Base-by-base conservation (phyloP, 2,113 vertebrate species). In the Thalassoma bifasciatum region DNA sequence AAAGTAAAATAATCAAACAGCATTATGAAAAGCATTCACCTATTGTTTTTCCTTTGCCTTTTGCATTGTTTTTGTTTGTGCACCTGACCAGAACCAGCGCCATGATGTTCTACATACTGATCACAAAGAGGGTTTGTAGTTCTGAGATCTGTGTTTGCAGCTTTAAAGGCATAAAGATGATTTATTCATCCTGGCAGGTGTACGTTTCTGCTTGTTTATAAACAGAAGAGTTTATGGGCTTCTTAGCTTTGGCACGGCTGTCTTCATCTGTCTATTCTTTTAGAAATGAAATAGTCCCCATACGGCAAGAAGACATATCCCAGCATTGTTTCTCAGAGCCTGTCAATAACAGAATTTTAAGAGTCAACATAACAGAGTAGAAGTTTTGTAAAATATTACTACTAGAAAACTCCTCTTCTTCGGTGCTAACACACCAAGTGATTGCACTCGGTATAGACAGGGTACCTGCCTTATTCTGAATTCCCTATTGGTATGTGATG, bases 181-280 rank as follows among this genome's bases (percentile, higher is more conserved):
- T 87, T 76, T 85, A 85, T 91, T 46, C 68, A 12, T 83, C 49
- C 76, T 88, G 90, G 83, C 81, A 86, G 61, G 38, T 72, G 8
- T 75, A 60, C 50, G 59, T 88, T 72, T 77, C 36, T 67, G 36
- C 67, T 76, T 81, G 86, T 85, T 90, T 86, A 84, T 78, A 82
- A 82, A 72, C 65, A 44, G 61, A 80, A 63, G 66, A 73, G 52
- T 87, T 88, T 82, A 81, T 74, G 63, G 49, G 66, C 34, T 73
- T 86, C 75, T 75, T 66, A 66, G 79, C 60, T 79, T 70, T 79
- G 72, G 77, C 74, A 64, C 52, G 16, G 70, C 76, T 65, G 53
- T 79, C 77, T 79, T 84, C 72, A 73, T 84, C 76, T 75, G 52
- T 79, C 58, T 58, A 72, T 73, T 63, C 22, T 52, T 40, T 56